A percentile compares a stretch with the other conserved stretches of the same genome.
These are phyloP conservation scores for Melanitta fusca DNA, from an alignment of 2,797 vertebrate species.

Conservation along the genomic window DNA sequence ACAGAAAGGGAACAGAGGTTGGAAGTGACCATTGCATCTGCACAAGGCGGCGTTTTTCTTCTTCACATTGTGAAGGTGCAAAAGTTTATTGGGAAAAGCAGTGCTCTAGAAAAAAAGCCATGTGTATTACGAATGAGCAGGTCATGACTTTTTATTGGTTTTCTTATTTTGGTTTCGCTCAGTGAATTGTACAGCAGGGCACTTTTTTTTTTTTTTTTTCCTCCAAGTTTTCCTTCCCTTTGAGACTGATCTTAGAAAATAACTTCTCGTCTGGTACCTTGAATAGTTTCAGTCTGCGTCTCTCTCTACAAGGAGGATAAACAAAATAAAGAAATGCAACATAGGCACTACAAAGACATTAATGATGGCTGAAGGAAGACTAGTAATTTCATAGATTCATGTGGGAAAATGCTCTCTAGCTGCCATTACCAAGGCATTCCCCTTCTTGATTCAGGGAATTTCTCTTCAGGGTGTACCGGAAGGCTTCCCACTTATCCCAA, in stretches of 20 bases:
- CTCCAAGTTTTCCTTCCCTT: neutral
- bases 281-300: neutral
- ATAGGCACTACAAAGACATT: neutral
- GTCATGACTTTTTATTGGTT: neutral
- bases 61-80: neutral
- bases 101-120: neutral
- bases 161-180: neutral
- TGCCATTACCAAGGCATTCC: neutral
- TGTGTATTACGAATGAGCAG: neutral
- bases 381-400: neutral
- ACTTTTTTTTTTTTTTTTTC: neutral
- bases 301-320: neutral
- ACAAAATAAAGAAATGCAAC: neutral
- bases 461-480: neutral
- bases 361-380: neutral
- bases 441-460: neutral
- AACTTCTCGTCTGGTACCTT: neutral
- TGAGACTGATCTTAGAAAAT: neutral
- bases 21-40: neutral
- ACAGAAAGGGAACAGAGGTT: neutral
- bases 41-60: neutral
- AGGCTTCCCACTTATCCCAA: neutral
- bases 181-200: neutral
- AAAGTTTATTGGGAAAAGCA: neutral
- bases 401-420: neutral